These are phyloP conservation scores for Sardinella longiceps DNA, from an alignment of 2,797 vertebrate genomes.

Conservation along the genomic window DNA sequence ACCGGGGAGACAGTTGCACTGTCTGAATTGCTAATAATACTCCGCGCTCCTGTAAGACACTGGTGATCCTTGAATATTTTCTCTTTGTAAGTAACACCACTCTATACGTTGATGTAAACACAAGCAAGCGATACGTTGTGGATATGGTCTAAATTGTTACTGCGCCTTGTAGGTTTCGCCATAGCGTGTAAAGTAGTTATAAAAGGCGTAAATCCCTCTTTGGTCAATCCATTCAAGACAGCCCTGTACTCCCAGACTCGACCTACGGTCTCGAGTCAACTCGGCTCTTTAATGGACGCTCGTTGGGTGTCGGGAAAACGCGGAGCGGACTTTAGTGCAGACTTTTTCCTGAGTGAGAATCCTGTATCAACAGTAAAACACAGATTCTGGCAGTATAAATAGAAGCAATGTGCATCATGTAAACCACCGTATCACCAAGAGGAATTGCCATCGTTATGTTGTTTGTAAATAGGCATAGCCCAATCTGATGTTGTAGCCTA, in stretches of 20 bases:
- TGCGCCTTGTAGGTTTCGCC: background rate
- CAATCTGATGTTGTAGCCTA: too few species aligned
- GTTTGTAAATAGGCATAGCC: too few species aligned
- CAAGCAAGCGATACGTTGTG: conserved; percentile 4
- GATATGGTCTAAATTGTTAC: background rate
- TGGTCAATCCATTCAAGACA: conserved; percentile 68
- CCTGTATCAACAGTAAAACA: background rate
- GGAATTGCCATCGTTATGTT: too few species aligned
- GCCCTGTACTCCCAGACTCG: conserved; percentile 71
- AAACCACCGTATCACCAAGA: background rate
- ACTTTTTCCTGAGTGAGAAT: background rate
- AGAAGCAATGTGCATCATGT: background rate
- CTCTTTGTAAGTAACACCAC: conserved; percentile 59
- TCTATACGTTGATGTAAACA: background rate
- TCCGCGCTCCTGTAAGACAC: conserved; percentile 71
- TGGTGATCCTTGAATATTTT: conserved; percentile 71
- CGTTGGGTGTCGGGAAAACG: conserved; percentile 63
- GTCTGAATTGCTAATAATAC: conserved; percentile 80
- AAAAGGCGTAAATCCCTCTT: conserved; percentile 67
- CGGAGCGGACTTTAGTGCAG: conserved; percentile 61
- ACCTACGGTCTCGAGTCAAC: conserved; percentile 64
- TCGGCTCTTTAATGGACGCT: conserved; percentile 61
- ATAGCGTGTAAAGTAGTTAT: conserved; percentile 18
- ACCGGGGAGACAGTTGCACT: conserved; percentile 78
- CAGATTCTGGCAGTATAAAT: background rate